Evolutionary conservation across 2,797 vertebrate genomes (phyloP), one percentile per base, ranked within the genome.

Genomic region (Molossus alvarezi): DNA sequence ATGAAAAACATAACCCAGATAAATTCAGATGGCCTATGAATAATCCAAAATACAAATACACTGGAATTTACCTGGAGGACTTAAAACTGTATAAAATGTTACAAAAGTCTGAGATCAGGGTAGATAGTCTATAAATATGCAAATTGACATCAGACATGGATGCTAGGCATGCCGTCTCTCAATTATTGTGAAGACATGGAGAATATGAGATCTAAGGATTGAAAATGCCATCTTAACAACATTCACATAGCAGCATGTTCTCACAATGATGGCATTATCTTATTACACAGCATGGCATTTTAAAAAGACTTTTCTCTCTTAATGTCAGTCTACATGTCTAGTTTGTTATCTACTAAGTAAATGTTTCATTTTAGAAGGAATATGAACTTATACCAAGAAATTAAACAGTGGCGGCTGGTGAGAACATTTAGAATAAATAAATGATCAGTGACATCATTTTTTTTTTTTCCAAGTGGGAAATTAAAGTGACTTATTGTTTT

Each of bases 1-100:
- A 65, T 82, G 86, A 95, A 96, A 97, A 95, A 69, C 37, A 76
- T 87, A 91, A 88, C 25, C 60, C 45, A 86, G 71, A 88, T 41
- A 91, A 86, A 94, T 83, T 90, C 79, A 96, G 60, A 87, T 64
- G 51, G 33, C 60, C 29, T 73, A 65, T 7, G 17, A 91, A 76
- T 92, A 95, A 72, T 86, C 13, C 23, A 87, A 97, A 96, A 71
- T 69, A 95, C 2, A 84, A 83, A 80, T 69, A 89, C 29, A 77
- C 25, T 97, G 77, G 33, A 75, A 89, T 87, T 85, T 62, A 94
- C 33, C 58, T 82, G 27, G 41, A 92, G 21, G 65, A 81, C 48
- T 67, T 72, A 94, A 88, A 89, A 86, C 10, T 77, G 6, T 25
- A 29, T 67, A 64, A 82, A 91, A 69, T 95, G 41, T 64, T 83